These are phyloP conservation scores for Metaphire vulgaris DNA, from an alignment of 1,140 invertebrate genomes.

Conservation along the genomic window DNA sequence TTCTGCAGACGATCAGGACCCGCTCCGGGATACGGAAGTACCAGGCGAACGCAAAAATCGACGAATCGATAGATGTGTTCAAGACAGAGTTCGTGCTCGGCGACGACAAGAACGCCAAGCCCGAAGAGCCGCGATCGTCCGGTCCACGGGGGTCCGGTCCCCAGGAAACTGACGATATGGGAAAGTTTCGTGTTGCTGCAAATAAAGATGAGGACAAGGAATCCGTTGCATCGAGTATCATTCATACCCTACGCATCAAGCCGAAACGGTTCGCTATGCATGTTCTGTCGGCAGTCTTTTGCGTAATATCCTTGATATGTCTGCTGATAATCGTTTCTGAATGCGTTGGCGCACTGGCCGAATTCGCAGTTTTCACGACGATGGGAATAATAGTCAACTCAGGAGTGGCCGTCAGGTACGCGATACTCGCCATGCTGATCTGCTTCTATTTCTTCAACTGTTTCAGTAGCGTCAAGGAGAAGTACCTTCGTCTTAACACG, in stretches of 20 bases:
- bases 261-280: slow-evolving; percentile 33
- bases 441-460: slow-evolving; percentile 49
- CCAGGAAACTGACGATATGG: neutral
- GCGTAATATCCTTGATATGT: slow-evolving; percentile 40
- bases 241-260: neutral
- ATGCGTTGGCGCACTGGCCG: slow-evolving; percentile 41
- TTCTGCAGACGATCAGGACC: neutral
- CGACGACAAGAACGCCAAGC: neutral
- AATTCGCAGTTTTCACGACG: slow-evolving; percentile 47
- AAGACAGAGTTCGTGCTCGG: slow-evolving; percentile 1
- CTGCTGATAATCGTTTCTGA: slow-evolving; percentile 41
- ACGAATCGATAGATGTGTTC: slow-evolving; percentile 18
- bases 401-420: slow-evolving; percentile 44
- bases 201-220: neutral
- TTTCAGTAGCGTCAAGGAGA: slow-evolving; percentile 48
- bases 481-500: slow-evolving; percentile 46
- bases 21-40: slow-evolving; percentile 10
- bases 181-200: slow-evolving; percentile 20
- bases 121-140: neutral
- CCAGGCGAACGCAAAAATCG: slow-evolving; percentile 16
- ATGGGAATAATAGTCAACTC: slow-evolving; percentile 51
- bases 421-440: slow-evolving; percentile 47
- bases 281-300: slow-evolving; percentile 36
- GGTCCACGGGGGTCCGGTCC: neutral
- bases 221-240: neutral